Percentiles rank a stretch among this genome's conserved stretches.
These are phyloP conservation scores for Halyomorpha halys DNA, from an alignment of 1,140 invertebrate species.

Conservation along the genomic window DNA sequence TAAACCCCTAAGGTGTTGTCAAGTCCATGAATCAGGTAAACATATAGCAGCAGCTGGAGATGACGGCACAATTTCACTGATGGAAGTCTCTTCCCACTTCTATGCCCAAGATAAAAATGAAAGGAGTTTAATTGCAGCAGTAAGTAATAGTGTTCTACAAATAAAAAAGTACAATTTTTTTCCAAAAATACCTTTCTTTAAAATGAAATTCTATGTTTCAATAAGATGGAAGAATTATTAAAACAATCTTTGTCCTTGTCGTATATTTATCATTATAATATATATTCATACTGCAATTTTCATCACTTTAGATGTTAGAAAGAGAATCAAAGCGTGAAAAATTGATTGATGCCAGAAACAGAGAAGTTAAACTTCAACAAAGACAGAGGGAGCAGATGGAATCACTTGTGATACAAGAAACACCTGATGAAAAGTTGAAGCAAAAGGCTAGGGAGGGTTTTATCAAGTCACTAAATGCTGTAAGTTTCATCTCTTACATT, in stretches of 20 bases:
- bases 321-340: conserved; percentile 9
- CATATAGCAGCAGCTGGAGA: not conserved
- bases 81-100: conserved; percentile 15
- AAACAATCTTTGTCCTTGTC: too few relatives aligned
- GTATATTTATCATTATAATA: too few relatives aligned
- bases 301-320: not conserved
- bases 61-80: not conserved
- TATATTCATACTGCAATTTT: too few relatives aligned
- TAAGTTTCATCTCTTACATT: too few relatives aligned
- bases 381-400: not conserved
- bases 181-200: too few relatives aligned
- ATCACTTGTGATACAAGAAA: too few relatives aligned
- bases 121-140: not conserved
- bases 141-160: conserved; percentile 2
- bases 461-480: too few relatives aligned
- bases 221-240: too few relatives aligned
- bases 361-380: conserved; percentile 8
- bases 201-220: too few relatives aligned
- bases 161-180: too few relatives aligned
- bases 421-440: too few relatives aligned
- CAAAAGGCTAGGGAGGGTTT: too few relatives aligned
- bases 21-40: not conserved
- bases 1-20: not conserved
- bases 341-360: conserved; percentile 8
- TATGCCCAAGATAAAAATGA: conserved; percentile 6